Percentiles rank a stretch among this genome's conserved stretches.
Conservation (phyloP, 2,113 vertebrate genomes). For the Eira barbara region DNA sequence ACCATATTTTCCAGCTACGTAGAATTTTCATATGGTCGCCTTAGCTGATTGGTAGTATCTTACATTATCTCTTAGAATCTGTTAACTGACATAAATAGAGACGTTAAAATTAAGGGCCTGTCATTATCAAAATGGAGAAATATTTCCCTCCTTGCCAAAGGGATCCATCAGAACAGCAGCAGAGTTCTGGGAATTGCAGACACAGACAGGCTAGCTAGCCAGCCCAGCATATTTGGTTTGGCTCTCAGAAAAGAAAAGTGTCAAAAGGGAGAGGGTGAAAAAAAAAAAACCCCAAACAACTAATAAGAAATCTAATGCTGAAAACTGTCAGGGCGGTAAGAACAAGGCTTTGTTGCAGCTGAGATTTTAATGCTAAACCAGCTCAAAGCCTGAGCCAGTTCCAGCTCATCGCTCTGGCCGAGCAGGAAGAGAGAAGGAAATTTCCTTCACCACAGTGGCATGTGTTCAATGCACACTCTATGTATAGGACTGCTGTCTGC, state of each 20-base stretch:
- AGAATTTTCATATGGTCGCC: background rate
- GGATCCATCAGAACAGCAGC: slow-evolving; percentile 21
- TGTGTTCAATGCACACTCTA: background rate
- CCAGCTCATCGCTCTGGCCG: background rate
- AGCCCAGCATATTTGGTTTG: slow-evolving; percentile 54
- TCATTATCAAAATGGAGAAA: slow-evolving; percentile 27
- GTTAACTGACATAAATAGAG: background rate
- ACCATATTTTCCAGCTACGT: background rate
- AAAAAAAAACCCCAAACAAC: slow-evolving; percentile 32
- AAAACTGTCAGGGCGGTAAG: slow-evolving; percentile 1
- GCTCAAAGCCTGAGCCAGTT: background rate
- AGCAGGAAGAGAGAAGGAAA: background rate
- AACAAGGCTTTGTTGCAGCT: background rate
- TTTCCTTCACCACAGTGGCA: background rate
- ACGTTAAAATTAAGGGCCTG: background rate
- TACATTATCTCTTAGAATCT: slow-evolving; percentile 15
- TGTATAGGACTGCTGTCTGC: background rate
- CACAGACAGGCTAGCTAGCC: background rate
- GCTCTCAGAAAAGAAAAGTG: slow-evolving; percentile 59
- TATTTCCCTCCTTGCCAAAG: slow-evolving; percentile 12
- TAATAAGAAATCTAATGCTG: slow-evolving; percentile 32
- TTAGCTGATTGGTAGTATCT: background rate
- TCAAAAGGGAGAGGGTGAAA: slow-evolving; percentile 46
- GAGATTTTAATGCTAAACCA: background rate
- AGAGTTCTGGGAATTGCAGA: background rate